Evolutionary conservation across 2,797 vertebrate genomes (phyloP).

Genomic region (Danio jaintianensis): DNA sequence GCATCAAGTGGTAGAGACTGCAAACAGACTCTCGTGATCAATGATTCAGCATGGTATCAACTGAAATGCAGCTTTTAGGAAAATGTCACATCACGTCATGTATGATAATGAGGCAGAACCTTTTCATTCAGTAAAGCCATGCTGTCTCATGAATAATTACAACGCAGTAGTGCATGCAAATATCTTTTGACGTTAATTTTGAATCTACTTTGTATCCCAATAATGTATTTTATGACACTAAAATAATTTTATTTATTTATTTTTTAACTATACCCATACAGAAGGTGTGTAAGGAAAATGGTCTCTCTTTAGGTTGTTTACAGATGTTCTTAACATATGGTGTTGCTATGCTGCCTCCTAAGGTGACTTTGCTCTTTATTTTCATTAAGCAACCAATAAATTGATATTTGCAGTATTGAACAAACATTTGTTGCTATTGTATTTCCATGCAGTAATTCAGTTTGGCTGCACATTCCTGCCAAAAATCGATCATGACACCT

Average conservation of each 20-base stretch:
- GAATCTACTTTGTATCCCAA: neutral
- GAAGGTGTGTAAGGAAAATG: neutral
- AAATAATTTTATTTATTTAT: neutral
- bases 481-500: too few relatives aligned
- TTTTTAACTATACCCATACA: neutral
- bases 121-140: neutral
- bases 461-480: too few relatives aligned
- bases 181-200: neutral
- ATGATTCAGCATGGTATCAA: neutral
- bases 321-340: neutral
- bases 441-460: too few relatives aligned
- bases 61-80: neutral
- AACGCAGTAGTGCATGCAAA: neutral
- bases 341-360: neutral
- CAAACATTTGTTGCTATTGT: too few relatives aligned
- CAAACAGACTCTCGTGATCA: too few relatives aligned
- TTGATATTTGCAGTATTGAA: too few relatives aligned
- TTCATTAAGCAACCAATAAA: too few relatives aligned
- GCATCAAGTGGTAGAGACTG: neutral
- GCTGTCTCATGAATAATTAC: constrained; percentile 15
- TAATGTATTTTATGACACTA: neutral
- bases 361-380: neutral
- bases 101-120: neutral
- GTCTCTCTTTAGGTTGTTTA: neutral
- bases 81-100: constrained; percentile 3